Percentiles rank a stretch among this genome's conserved stretches.
Conservation (phyloP, 1,140 invertebrate genomes). For the Luehdorfia chinensis region DNA sequence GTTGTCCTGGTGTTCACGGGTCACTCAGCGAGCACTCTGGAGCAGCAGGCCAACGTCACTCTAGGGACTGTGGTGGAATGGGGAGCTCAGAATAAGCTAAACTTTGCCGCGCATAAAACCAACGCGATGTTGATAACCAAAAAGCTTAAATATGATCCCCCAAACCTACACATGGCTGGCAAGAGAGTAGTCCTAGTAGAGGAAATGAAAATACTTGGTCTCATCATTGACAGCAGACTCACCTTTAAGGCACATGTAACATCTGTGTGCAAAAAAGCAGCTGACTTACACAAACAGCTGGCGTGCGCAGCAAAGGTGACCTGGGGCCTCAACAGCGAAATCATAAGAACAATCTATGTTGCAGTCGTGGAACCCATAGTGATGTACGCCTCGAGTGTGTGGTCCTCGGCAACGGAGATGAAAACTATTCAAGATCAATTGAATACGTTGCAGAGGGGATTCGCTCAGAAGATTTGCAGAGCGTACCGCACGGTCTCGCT, state of each 20-base stretch:
- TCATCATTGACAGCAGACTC: background rate
- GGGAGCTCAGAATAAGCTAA: constrained; percentile 13
- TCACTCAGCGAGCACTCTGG: background rate
- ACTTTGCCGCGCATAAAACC: constrained; percentile 12
- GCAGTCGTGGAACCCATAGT: constrained; percentile 2
- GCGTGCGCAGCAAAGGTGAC: too few relatives aligned
- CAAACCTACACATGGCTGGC: background rate
- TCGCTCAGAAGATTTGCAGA: background rate
- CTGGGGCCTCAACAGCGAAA: background rate
- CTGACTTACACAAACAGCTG: too few relatives aligned
- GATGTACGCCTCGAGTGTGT: background rate
- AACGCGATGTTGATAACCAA: constrained; percentile 7
- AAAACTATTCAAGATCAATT: background rate
- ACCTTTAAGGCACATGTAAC: too few relatives aligned
- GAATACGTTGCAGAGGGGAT: background rate
- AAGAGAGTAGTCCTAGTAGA: background rate
- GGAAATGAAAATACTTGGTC: background rate
- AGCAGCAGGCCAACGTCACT: background rate
- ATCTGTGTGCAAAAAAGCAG: too few relatives aligned
- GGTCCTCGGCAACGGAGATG: background rate
- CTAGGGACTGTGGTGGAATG: too few relatives aligned
- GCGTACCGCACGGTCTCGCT: constrained; percentile 5
- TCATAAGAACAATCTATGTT: background rate
- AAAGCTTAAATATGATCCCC: background rate
- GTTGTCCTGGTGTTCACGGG: constrained; percentile 1